A percentile compares a stretch with the other conserved stretches of the same genome.
Evolutionary conservation across 2,113 vertebrate species (phyloP).

Genomic region (Atractosteus spatula): DNA sequence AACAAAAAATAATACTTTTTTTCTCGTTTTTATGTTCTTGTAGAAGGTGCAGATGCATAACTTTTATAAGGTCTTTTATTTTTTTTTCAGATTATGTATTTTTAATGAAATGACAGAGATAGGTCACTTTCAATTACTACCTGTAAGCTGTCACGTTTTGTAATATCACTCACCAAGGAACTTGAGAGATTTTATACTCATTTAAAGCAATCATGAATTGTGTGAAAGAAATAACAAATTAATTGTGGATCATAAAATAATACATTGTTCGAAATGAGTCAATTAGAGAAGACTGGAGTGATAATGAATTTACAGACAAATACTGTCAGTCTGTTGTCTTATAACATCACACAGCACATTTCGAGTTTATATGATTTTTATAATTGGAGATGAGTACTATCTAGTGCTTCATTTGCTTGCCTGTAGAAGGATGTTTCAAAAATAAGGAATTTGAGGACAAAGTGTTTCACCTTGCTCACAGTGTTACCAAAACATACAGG

Average conservation of each 20-base stretch:
- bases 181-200: neutral
- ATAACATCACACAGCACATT: too few relatives aligned
- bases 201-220: constrained; percentile 12
- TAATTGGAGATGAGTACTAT: too few relatives aligned
- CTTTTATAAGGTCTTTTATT: neutral
- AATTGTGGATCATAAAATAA: constrained; percentile 8
- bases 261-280: constrained; percentile 10
- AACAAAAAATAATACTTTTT: too few relatives aligned
- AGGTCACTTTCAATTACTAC: constrained; percentile 1
- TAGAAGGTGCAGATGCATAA: too few relatives aligned
- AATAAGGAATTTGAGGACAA: too few relatives aligned
- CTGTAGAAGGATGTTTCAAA: neutral
- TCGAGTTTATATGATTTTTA: too few relatives aligned
- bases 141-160: too few relatives aligned
- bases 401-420: neutral
- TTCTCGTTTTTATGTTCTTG: too few relatives aligned
- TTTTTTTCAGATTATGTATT: neutral
- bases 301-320: neutral
- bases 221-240: neutral
- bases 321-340: neutral
- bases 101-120: constrained; percentile 9
- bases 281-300: constrained; percentile 1
- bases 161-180: neutral
- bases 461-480: too few relatives aligned
- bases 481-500: too few relatives aligned